These are phyloP conservation scores for Conchocele bisecta DNA, from an alignment of 2,888 invertebrate species.

Conservation along the genomic window DNA sequence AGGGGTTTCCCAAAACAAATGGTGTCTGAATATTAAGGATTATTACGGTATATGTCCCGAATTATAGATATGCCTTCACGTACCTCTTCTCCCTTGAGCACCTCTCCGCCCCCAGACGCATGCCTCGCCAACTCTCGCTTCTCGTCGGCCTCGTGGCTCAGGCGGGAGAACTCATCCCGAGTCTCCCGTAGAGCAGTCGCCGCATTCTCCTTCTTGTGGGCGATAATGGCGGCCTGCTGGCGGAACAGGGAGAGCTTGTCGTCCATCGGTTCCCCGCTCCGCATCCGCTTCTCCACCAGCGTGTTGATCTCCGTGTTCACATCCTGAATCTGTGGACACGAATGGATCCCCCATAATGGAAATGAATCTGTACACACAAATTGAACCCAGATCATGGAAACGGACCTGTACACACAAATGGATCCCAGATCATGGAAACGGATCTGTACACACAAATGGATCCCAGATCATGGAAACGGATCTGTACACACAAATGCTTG, in stretches of 20 bases:
- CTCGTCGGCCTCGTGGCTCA: constrained; percentile 86
- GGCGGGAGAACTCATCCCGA: constrained; percentile 86
- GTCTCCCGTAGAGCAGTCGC: constrained; percentile 88
- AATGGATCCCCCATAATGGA: too few relatives aligned
- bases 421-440: too few relatives aligned
- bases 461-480: too few relatives aligned
- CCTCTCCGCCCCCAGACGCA: constrained; percentile 86
- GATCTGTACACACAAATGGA: too few relatives aligned
- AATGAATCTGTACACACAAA: too few relatives aligned
- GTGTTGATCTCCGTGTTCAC: constrained; percentile 87
- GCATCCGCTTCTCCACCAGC: constrained; percentile 88
- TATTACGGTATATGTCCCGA: not conserved
- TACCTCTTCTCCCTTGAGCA: constrained; percentile 89
- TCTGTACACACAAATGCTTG: too few relatives aligned
- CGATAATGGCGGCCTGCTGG: constrained; percentile 92
- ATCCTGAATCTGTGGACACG: constrained; percentile 84
- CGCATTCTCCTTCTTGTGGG: constrained; percentile 90
- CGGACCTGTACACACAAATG: too few relatives aligned
- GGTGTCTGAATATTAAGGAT: too few relatives aligned
- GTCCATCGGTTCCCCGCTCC: constrained; percentile 86
- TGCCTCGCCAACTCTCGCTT: constrained; percentile 83
- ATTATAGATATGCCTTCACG: constrained; percentile 28
- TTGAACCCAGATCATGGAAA: too few relatives aligned
- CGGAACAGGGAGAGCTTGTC: constrained; percentile 92
- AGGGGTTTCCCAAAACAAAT: too few relatives aligned